Percentiles rank a stretch among this genome's conserved stretches.
Conservation (phyloP, 2,888 invertebrate genomes). For the Cheilosia vernalis region DNA sequence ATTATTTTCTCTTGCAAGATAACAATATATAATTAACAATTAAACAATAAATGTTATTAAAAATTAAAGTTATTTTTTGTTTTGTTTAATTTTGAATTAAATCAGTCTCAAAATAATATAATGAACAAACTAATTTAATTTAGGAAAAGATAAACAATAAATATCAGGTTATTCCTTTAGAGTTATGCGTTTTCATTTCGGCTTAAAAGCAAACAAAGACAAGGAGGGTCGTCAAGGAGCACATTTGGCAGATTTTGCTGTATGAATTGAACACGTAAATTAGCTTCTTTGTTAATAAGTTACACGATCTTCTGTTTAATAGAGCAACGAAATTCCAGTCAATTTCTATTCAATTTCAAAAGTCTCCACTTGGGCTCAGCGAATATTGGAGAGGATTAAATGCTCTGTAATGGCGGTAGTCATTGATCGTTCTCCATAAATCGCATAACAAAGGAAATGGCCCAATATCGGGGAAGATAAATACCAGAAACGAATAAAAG, state of each 20-base stretch:
- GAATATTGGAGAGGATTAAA: slow-evolving; percentile 2
- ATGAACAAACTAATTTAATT: slow-evolving; percentile 54
- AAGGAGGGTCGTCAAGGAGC: neutral
- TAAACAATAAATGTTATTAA: slow-evolving; percentile 42
- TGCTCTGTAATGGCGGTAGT: neutral
- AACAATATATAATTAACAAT: slow-evolving; percentile 68
- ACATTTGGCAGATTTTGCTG: slow-evolving; percentile 31
- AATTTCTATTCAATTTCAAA: neutral
- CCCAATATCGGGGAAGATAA: neutral
- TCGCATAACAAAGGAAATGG: slow-evolving; percentile 10
- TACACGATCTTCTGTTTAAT: slow-evolving; percentile 2
- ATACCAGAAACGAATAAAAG: slow-evolving; percentile 21
- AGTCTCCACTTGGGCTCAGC: neutral
- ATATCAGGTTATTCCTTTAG: slow-evolving; percentile 8
- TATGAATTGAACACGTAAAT: slow-evolving; percentile 68
- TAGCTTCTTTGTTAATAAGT: slow-evolving; percentile 22
- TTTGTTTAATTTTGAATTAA: slow-evolving; percentile 71
- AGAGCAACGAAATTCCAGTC: neutral
- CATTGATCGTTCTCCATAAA: slow-evolving; percentile 1
- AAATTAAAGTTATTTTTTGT: slow-evolving; percentile 48
- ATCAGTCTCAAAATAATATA: slow-evolving; percentile 76
- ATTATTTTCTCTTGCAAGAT: slow-evolving; percentile 43
- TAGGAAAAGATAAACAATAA: slow-evolving; percentile 26
- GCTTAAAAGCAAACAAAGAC: slow-evolving; percentile 2
- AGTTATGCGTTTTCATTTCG: slow-evolving; percentile 22